Conservation (phyloP, 2,797 vertebrate species). For the Chiropotes sagulatus region DNA sequence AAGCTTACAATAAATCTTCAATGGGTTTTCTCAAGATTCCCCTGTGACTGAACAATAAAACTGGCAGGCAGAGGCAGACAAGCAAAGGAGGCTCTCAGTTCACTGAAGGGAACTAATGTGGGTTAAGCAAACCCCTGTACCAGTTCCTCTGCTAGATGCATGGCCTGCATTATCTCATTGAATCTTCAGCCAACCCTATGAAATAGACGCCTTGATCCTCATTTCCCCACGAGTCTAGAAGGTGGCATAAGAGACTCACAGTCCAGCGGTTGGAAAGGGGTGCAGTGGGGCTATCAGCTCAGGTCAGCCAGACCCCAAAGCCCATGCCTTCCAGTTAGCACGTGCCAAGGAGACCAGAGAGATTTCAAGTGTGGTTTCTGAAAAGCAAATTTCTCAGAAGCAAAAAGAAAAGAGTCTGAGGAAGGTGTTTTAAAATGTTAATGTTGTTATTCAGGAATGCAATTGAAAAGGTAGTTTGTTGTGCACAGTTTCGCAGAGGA, state of each 20-base stretch:
- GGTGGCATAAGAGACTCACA: too few relatives aligned
- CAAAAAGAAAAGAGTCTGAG: background rate
- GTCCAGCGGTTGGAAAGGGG: background rate
- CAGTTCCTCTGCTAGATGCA: background rate
- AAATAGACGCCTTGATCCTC: background rate
- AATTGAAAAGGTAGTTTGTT: background rate
- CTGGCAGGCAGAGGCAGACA: background rate
- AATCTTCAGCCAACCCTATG: background rate
- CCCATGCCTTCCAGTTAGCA: background rate
- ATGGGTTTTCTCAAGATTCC: background rate
- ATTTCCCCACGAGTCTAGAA: fast-evolving
- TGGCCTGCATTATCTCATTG: background rate
- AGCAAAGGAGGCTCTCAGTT: background rate
- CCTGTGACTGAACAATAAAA: background rate
- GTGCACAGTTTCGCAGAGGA: background rate
- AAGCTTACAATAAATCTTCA: slow-evolving; percentile 43
- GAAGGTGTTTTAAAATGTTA: background rate
- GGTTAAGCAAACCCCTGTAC: fast-evolving
- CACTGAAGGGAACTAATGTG: fast-evolving
- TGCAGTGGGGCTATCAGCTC: fast-evolving
- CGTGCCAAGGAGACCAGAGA: fast-evolving
- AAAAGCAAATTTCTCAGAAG: background rate
- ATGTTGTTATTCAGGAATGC: background rate
- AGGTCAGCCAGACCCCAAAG: background rate
- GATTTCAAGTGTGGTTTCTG: background rate